Evolutionary conservation across 2,797 vertebrate genomes (phyloP).

Genomic region (Chloroceryle amazona): DNA sequence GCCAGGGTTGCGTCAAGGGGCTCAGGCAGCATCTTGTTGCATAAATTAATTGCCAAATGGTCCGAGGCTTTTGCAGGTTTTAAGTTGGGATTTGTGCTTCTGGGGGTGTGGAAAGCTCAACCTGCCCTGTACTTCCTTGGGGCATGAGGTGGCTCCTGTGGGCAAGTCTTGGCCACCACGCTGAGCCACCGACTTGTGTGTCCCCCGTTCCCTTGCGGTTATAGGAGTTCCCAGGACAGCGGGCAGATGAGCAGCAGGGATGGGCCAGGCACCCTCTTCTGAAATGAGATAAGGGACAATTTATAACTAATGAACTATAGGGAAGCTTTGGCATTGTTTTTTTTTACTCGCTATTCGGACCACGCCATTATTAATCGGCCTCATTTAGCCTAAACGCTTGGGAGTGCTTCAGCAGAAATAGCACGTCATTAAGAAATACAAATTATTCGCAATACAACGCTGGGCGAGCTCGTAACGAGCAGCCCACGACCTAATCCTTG

Average conservation of each 20-base stretch:
- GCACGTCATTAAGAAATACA: not conserved
- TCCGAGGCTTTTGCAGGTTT: not conserved
- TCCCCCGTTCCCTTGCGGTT: not conserved
- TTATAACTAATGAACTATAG: not conserved
- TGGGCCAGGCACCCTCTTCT: not conserved
- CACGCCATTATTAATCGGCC: not conserved
- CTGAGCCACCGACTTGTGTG: not conserved
- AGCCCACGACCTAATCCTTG: not conserved
- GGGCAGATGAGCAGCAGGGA: rapidly evolving
- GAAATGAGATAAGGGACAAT: not conserved
- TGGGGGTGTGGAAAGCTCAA: not conserved
- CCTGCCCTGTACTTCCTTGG: rapidly evolving
- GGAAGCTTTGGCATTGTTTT: not conserved
- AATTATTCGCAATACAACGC: rapidly evolving
- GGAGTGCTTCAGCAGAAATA: not conserved
- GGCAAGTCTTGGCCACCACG: rapidly evolving
- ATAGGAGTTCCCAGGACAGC: not conserved
- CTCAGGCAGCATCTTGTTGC: not conserved
- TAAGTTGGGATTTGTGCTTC: rapidly evolving
- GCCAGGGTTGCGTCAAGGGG: not conserved
- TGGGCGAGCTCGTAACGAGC: not conserved
- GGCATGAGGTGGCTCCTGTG: not conserved
- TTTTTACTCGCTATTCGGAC: not conserved
- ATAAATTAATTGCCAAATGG: not conserved
- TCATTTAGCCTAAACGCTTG: not conserved